Conservation (phyloP, 2,888 invertebrate species). For the Drosophila macrospina region DNA sequence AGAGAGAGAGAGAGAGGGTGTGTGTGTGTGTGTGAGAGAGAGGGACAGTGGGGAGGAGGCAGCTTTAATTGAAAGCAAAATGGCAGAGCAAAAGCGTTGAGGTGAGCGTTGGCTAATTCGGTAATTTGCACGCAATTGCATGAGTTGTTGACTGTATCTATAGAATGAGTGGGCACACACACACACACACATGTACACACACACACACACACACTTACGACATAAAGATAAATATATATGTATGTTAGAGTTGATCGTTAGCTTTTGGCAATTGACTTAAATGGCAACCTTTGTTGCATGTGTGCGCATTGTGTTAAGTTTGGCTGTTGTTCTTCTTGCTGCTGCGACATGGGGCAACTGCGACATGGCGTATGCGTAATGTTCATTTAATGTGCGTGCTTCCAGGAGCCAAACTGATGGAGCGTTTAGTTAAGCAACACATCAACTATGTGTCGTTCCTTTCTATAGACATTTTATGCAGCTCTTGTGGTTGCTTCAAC, state of each 20-base stretch:
- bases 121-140: slow-evolving; percentile 81
- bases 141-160: slow-evolving; percentile 80
- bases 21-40: too few species aligned
- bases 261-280: slow-evolving; percentile 77
- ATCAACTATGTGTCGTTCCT: slow-evolving; percentile 17
- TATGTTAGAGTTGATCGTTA: slow-evolving; percentile 64
- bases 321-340: slow-evolving; percentile 19
- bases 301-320: slow-evolving; percentile 51
- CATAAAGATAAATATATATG: slow-evolving; percentile 28
- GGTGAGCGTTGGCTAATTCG: slow-evolving; percentile 74
- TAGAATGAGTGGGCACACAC: slow-evolving; percentile 62
- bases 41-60: slow-evolving; percentile 3
- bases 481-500: background rate
- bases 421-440: slow-evolving; percentile 44
- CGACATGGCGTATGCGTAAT: slow-evolving; percentile 74
- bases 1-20: background rate
- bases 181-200: slow-evolving; percentile 11
- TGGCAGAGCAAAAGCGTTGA: slow-evolving; percentile 71
- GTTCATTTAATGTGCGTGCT: slow-evolving; percentile 77
- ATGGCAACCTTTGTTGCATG: slow-evolving; percentile 72
- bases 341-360: slow-evolving; percentile 9
- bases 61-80: slow-evolving; percentile 77
- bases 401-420: slow-evolving; percentile 41
- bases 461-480: slow-evolving; percentile 23
- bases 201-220: background rate